Base-by-base conservation (phyloP, 2,797 vertebrate genomes). In the Chaenodraco wilsoni region DNA sequence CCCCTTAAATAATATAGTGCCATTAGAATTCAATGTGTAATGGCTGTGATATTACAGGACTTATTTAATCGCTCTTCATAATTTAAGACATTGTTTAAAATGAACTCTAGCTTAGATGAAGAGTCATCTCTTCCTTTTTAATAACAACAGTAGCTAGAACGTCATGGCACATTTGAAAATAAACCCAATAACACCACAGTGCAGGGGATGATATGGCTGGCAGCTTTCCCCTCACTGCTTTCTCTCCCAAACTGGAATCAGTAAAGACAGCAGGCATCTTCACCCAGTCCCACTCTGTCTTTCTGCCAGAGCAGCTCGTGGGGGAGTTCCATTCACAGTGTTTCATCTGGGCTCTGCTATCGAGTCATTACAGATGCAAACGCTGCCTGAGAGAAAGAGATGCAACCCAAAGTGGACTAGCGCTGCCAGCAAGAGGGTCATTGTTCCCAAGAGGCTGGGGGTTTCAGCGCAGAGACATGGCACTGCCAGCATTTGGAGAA, bases 301-400 rank as follows among this genome's bases (percentile, higher is more conserved):
- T 89, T 89, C 90, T 90, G 91, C 88, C 89, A 88, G 89, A 92
- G 87, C 87, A 92, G 91, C 88, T 90, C 91, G 89, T 89, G 89
- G 86, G 85, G 86, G 90, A 86, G 90, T 88, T 91, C 81, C 91
- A 90, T 93, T 91, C 89, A 91, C 84, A 59, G 73, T 56, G 85
- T 90, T 93, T 93, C 90, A 91, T 92, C 90, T 89, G 86, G 74
- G 87, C 89, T 84, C 86, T 69, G 89, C 90, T 93, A 93, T 91
- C 90, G 71, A 92, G 86, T 90, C 91, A 91, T 93, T 93, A 90
- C 92, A 93, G 92, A 93, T 93, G 90, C 91, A 91, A 91, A 92
- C 85, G 81, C 81, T 71, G 88, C 87, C 84, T 48, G 69, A 79
- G 66, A 78, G 65, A 65, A 52, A 75, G 87, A 85, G 81, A 83